phyloP scores from a whole-genome alignment of 2,797 vertebrate genomes.

The Syncerus caffer region DNA sequence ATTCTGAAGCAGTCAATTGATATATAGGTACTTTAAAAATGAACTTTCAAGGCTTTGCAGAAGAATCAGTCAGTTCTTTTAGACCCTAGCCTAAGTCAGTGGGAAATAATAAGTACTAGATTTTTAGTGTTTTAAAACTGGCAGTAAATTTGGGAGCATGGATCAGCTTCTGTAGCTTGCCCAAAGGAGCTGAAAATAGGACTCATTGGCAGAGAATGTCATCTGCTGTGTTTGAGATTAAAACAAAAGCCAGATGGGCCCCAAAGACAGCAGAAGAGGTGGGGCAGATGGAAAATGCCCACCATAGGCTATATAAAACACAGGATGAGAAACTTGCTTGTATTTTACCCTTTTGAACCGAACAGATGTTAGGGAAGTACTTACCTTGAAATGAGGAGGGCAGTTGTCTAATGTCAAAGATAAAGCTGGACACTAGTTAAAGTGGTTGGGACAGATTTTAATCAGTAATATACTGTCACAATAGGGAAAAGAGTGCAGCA shows the following conservation, averaged over 20 bases:
- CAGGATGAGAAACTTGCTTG: conserved; percentile 6
- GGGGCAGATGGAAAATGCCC: conserved; percentile 64
- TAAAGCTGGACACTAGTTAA: background rate
- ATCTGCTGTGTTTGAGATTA: conserved; percentile 73
- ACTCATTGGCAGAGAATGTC: conserved; percentile 62
- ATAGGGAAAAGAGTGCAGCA: background rate
- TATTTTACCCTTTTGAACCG: conserved; percentile 43
- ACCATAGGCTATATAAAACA: conserved; percentile 64
- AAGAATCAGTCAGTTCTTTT: conserved; percentile 26
- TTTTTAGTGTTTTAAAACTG: conserved; percentile 50
- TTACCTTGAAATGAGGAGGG: background rate
- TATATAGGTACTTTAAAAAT: background rate
- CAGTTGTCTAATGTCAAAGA: background rate
- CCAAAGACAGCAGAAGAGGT: conserved; percentile 62
- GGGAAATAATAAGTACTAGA: conserved; percentile 17
- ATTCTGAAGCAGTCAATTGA: background rate
- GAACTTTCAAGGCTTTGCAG: background rate
- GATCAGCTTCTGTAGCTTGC: conserved; percentile 47
- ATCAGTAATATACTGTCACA: background rate
- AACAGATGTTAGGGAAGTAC: background rate
- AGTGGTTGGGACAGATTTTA: background rate
- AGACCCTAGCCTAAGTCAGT: background rate
- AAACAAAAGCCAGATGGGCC: conserved; percentile 79
- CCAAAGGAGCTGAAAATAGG: conserved; percentile 70
- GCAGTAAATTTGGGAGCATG: conserved; percentile 44